These are phyloP conservation scores for Salvelinus sp. DNA, from an alignment of 2,113 vertebrate genomes.

Conservation along the genomic window DNA sequence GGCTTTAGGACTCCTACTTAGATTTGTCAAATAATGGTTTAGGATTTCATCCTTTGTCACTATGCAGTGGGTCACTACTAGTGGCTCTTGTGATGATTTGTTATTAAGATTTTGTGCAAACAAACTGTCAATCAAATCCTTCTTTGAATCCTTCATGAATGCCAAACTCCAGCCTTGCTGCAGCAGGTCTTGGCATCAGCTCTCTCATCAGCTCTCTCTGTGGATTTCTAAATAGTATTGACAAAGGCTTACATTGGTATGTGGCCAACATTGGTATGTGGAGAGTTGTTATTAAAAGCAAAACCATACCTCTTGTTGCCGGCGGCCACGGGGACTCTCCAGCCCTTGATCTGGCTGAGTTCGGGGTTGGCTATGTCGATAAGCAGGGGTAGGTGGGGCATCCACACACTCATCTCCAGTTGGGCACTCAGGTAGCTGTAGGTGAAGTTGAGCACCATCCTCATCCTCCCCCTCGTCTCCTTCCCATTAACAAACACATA, in stretches of 20 bases:
- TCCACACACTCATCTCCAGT: constrained; percentile 90
- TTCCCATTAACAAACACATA: constrained; percentile 89
- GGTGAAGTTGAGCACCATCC: constrained; percentile 83
- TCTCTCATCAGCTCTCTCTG: no score
- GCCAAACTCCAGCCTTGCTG: no score
- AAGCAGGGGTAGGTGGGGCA: constrained; percentile 86
- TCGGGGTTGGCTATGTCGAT: constrained; percentile 89
- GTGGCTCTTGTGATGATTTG: neutral
- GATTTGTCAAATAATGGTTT: neutral
- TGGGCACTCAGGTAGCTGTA: constrained; percentile 86
- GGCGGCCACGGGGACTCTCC: constrained; percentile 86
- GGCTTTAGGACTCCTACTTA: neutral
- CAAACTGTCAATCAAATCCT: no score
- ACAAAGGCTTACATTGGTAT: no score
- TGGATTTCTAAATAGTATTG: no score
- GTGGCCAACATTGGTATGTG: no score
- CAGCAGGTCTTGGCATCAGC: no score
- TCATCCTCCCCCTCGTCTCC: constrained; percentile 83
- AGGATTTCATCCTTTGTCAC: neutral
- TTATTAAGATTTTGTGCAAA: no score
- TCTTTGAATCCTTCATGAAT: no score
- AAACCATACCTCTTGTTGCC: constrained; percentile 81
- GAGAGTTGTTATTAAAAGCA: no score
- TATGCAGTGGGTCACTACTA: neutral
- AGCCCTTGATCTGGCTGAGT: constrained; percentile 94